Percentiles rank a stretch among this genome's conserved stretches.
Conservation (phyloP, 2,888 invertebrate genomes). For the Clivina fossor region DNA sequence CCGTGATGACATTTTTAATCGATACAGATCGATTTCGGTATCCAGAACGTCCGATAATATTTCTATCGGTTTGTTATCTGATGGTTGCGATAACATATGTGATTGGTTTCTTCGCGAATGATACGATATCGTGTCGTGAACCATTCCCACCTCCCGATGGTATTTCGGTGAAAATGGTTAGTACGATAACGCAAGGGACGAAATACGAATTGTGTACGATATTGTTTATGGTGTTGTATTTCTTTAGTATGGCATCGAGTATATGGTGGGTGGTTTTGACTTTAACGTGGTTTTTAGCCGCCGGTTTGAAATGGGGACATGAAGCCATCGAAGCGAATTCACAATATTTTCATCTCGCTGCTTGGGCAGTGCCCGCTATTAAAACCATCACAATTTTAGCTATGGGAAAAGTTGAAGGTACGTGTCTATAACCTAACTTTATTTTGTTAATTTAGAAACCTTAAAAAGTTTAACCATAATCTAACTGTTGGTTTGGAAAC, state of each 20-base stretch:
- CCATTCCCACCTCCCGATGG: constrained; percentile 73
- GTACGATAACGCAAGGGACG: constrained; percentile 85
- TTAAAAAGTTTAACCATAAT: too few species aligned
- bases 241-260: constrained; percentile 95
- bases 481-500: too few species aligned
- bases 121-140: constrained; percentile 80
- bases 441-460: too few species aligned
- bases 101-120: constrained; percentile 80
- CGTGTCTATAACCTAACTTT: too few species aligned
- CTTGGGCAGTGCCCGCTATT: constrained; percentile 97
- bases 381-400: constrained; percentile 94
- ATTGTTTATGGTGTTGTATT: constrained; percentile 93
- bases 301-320: constrained; percentile 96
- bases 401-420: constrained; percentile 94
- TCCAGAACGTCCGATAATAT: constrained; percentile 97
- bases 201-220: constrained; percentile 86
- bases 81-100: constrained; percentile 93
- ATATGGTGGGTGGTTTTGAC: constrained; percentile 98
- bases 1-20: constrained; percentile 88
- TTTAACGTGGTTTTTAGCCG: constrained; percentile 94
- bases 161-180: constrained; percentile 73
- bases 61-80: constrained; percentile 92
- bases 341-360: constrained; percentile 94
- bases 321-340: constrained; percentile 97
- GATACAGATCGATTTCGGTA: constrained; percentile 95